These are phyloP conservation scores for Acrobasis suavella DNA, from an alignment of 2,888 invertebrate genomes.

Conservation along the genomic window DNA sequence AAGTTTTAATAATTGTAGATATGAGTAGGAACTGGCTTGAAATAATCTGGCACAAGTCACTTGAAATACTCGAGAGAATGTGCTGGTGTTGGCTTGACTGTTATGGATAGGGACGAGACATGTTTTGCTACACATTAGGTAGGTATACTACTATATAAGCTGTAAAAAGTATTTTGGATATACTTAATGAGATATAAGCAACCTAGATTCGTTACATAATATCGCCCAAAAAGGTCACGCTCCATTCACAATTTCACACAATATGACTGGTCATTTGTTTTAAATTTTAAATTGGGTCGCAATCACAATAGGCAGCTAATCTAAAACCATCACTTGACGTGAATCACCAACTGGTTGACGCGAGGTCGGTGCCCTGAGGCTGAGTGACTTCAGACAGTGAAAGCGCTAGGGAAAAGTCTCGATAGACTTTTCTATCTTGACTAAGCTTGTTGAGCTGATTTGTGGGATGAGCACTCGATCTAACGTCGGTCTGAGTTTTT, in stretches of 20 bases:
- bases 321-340: neutral
- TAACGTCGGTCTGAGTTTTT: no score
- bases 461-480: no score
- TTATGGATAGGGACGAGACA: no score
- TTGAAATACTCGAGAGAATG: no score
- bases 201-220: neutral
- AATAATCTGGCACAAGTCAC: no score
- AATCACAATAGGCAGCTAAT: constrained; percentile 8
- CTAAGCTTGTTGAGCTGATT: neutral
- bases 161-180: no score
- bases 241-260: neutral
- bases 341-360: neutral
- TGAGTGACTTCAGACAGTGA: constrained; percentile 12
- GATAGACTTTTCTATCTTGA: neutral
- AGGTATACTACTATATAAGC: no score
- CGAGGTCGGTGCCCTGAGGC: constrained; percentile 2
- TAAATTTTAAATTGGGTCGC: neutral
- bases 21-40: no score
- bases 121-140: no score
- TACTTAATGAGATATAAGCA: neutral
- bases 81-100: no score
- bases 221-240: constrained; percentile 2
- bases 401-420: constrained; percentile 27
- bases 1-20: no score
- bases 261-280: neutral